phyloP scores from a whole-genome alignment of 1,140 invertebrate species.

The Eriocheir sinensis region DNA sequence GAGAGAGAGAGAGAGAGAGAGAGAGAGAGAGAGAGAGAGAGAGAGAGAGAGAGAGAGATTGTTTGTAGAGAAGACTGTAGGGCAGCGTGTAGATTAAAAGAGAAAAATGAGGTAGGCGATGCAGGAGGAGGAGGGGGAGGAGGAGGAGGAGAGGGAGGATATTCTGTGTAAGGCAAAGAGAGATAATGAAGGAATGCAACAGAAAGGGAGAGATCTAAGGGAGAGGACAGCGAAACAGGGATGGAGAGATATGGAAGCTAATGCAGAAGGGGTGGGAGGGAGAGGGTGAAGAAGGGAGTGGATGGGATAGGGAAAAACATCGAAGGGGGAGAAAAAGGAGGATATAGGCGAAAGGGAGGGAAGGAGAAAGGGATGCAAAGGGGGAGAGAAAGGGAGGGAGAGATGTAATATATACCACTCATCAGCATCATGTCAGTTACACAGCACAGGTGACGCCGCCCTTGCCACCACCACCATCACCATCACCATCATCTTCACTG shows the following conservation, averaged over 20 bases:
- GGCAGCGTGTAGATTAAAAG: background rate
- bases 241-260: background rate
- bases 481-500: background rate
- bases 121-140: background rate
- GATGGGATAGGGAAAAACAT: background rate
- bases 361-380: background rate
- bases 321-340: background rate
- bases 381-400: background rate
- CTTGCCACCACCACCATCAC: background rate
- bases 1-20: background rate
- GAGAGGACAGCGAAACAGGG: background rate
- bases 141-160: background rate
- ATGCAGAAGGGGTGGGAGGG: background rate
- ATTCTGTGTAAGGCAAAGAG: background rate
- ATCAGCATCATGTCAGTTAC: slow-evolving; percentile 37
- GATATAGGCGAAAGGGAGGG: background rate
- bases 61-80: background rate
- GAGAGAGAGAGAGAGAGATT: background rate
- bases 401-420: slow-evolving; percentile 37
- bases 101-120: background rate
- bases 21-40: background rate
- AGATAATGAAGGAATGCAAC: background rate
- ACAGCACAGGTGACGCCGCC: slow-evolving; percentile 38
- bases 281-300: background rate
- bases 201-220: background rate